Evolutionary conservation across 2,888 invertebrate species (phyloP).

Genomic region (Sipunculus nudus): DNA sequence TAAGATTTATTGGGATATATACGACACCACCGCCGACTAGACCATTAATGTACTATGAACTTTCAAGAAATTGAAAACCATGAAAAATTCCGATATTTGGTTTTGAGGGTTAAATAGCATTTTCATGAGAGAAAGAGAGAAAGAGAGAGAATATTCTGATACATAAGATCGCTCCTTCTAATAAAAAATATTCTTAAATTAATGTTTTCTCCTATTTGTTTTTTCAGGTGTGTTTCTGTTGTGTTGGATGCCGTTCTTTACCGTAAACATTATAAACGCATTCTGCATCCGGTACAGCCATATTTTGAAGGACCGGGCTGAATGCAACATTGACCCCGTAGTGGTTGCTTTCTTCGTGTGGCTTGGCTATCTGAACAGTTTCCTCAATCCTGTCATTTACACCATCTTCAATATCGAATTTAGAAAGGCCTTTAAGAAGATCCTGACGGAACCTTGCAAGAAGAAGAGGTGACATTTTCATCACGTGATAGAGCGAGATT

Average conservation of each 20-base stretch:
- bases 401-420: constrained; percentile 76
- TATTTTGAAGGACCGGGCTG: constrained; percentile 73
- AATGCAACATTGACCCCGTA: constrained; percentile 68
- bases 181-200: not conserved
- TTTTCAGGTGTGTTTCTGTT: constrained; percentile 94
- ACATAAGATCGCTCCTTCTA: too few species aligned
- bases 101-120: not conserved
- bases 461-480: too few species aligned
- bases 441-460: constrained; percentile 70
- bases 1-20: too few species aligned
- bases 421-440: constrained; percentile 95
- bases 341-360: constrained; percentile 79
- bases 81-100: too few species aligned
- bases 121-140: too few species aligned
- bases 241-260: constrained; percentile 99
- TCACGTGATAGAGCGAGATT: too few species aligned
- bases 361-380: constrained; percentile 93
- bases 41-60: too few species aligned
- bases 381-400: constrained; percentile 79
- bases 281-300: constrained; percentile 80
- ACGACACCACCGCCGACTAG: too few species aligned
- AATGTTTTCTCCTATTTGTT: constrained; percentile 37
- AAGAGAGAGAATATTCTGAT: too few species aligned
- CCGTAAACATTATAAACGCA: constrained; percentile 96
- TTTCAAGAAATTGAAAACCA: too few species aligned